Evolutionary conservation across 2,113 vertebrate species (phyloP).

Genomic region (Eclectus roratus): DNA sequence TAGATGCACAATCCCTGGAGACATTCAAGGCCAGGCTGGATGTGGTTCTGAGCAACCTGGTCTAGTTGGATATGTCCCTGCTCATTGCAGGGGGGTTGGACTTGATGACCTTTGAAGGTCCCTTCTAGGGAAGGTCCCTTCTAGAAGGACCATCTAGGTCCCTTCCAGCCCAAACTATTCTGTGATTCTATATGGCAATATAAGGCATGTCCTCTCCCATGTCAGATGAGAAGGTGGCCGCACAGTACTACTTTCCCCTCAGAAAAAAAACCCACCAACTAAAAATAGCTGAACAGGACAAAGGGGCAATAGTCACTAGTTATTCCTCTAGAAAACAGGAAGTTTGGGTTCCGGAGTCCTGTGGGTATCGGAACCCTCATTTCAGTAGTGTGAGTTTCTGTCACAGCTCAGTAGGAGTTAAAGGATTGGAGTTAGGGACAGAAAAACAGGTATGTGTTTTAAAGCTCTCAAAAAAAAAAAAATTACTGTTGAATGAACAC

Average conservation of each 20-base stretch:
- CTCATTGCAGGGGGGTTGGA: neutral
- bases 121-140: no score
- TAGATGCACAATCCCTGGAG: neutral
- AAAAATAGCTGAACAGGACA: neutral
- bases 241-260: neutral
- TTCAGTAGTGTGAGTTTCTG: neutral
- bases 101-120: neutral
- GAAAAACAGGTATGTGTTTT: neutral
- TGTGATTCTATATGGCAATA: neutral
- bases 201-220: neutral
- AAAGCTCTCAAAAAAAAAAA: neutral
- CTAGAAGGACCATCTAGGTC: no score
- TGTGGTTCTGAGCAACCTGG: neutral
- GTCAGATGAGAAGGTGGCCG: neutral
- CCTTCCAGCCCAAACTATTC: neutral
- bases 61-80: neutral
- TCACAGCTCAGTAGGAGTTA: neutral
- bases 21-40: neutral
- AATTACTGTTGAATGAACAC: neutral
- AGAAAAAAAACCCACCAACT: neutral
- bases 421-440: neutral
- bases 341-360: neutral
- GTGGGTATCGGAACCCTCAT: neutral
- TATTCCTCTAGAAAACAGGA: neutral
- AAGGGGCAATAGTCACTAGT: neutral